A percentile compares a stretch with the other conserved stretches of the same genome.
Conservation (phyloP, 2,113 vertebrate species). For the Arvicanthis niloticus region DNA sequence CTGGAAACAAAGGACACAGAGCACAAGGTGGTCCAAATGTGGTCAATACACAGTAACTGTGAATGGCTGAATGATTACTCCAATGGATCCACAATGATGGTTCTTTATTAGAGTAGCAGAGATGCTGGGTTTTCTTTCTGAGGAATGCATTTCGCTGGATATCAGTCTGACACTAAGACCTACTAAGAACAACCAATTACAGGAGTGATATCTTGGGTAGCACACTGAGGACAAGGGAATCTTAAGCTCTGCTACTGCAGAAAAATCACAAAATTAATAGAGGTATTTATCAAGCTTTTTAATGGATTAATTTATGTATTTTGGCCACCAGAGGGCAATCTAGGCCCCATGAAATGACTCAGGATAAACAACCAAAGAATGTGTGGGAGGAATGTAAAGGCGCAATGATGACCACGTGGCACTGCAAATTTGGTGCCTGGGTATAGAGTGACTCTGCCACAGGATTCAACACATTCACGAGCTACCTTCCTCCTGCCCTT, state of each 20-base stretch:
- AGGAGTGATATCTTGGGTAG: not conserved
- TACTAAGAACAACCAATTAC: not conserved
- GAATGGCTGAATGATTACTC: not conserved
- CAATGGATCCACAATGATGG: fast-evolving
- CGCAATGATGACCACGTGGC: not conserved
- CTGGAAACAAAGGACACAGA: not conserved
- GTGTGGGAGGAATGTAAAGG: not conserved
- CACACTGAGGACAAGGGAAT: not conserved
- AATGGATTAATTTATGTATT: not conserved
- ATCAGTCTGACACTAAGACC: not conserved
- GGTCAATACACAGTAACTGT: not conserved
- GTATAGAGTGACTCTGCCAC: not conserved
- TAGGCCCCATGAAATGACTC: not conserved
- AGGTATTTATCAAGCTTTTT: not conserved
- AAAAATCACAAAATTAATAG: not conserved
- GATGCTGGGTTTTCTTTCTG: not conserved
- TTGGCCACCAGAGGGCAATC: constrained; percentile 76
- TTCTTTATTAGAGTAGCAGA: not conserved
- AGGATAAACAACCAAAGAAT: fast-evolving
- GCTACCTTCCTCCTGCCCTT: not conserved
- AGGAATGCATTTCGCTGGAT: not conserved
- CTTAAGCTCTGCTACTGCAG: not conserved
- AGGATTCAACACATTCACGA: not conserved
- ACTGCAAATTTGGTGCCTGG: not conserved
- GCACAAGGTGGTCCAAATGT: not conserved